Percentiles rank a stretch among this genome's conserved stretches.
These are phyloP conservation scores for Threskiornis aethiopicus DNA, from an alignment of 2,797 vertebrate genomes.

Conservation along the genomic window DNA sequence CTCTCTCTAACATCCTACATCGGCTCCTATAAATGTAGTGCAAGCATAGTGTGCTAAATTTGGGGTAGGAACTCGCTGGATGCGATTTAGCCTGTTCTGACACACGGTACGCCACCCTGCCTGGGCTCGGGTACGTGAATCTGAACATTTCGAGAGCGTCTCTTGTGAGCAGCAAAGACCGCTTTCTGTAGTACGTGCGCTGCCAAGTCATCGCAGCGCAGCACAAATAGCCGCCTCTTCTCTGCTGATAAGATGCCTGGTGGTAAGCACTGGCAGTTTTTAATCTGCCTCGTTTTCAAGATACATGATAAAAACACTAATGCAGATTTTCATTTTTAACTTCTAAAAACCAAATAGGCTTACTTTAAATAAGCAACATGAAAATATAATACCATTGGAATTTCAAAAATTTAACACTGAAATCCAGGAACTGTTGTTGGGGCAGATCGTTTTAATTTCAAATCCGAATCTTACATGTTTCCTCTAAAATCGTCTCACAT, in stretches of 20 bases:
- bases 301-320: neutral
- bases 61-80: accelerated
- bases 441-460: neutral
- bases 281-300: neutral
- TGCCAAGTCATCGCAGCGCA: neutral
- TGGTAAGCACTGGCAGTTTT: neutral
- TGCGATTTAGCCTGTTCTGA: neutral
- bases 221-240: neutral
- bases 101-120: accelerated
- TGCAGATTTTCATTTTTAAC: constrained; percentile 15
- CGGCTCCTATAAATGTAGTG: accelerated
- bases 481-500: neutral
- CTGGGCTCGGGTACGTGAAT: accelerated
- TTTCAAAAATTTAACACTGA: neutral
- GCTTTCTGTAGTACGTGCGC: neutral
- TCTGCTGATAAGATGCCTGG: neutral
- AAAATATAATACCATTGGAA: neutral
- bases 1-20: neutral
- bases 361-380: neutral
- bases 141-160: neutral
- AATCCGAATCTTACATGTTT: neutral
- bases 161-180: neutral
- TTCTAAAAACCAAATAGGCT: neutral
- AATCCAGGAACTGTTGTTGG: neutral
- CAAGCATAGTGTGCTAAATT: neutral